Base-by-base conservation (phyloP, 2,888 invertebrate species). In the Plebejus anna region DNA sequence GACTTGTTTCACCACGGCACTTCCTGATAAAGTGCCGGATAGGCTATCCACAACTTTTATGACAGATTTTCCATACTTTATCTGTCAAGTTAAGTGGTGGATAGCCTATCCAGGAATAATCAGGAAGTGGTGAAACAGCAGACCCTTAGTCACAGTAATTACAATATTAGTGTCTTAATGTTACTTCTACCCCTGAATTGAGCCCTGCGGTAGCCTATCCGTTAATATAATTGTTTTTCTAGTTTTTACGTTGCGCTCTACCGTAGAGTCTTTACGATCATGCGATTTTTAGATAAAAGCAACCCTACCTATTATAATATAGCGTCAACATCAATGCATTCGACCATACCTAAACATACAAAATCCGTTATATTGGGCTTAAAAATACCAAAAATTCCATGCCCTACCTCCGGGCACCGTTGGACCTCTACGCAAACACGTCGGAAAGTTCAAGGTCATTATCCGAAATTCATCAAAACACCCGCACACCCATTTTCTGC, bases 401-500 rank as follows among this genome's bases (percentile, higher is more conserved):
- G 4, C 66, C 28, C 66, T 13, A 61, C 61, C 61, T 61, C 61
- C 22, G 16, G 7, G 36, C 6, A 38, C 16, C 61, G 66, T n/a
- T 59, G 70, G 38, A 72, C 51, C 51, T 47, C 22, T 72, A 28
- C 51, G 71, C 11, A 47, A 55, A 55, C 55, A 47, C 47, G 42
- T 72, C 22, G 13, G 66, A 66, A 66, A 66, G 73, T 55, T 73
- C 73, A 73, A 73, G 55, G 73, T 32, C 16, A 13, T 0, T 32
- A 11, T 32, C 51, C 51, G 13, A 42, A 73, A 73, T 73, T 51
- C 51, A 55, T 73, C 51, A 73, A 73, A 73, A 73, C 73, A 73
- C 75, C 78, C 73, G 88, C 89, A 89, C 89, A 88, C 88, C 89
- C 84, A 83, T 86, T 77, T 79, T 75, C 66, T 78, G 77, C 77